Evolutionary conservation across 2,797 vertebrate genomes (phyloP).

Genomic region (Aphelocoma californica): DNA sequence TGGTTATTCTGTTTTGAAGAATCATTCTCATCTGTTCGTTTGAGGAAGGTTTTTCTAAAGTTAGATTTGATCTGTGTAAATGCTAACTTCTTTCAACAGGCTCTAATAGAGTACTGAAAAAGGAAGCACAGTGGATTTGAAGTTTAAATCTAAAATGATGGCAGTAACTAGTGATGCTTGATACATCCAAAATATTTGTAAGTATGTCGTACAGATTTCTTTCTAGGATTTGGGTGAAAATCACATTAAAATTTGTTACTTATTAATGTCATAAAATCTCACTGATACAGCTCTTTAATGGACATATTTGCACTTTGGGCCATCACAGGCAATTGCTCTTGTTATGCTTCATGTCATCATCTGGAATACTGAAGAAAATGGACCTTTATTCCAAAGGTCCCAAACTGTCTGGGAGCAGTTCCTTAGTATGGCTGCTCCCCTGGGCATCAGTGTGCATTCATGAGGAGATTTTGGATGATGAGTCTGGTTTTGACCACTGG

Average conservation of each 20-base stretch:
- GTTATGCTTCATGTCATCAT: background rate
- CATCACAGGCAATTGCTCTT: background rate
- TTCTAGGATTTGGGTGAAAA: background rate
- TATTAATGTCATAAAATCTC: background rate
- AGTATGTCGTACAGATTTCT: background rate
- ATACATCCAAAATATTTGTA: background rate
- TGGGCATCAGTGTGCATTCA: background rate
- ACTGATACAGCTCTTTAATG: background rate
- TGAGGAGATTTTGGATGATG: background rate
- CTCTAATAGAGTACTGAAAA: background rate
- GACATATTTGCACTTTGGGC: background rate
- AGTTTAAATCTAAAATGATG: background rate
- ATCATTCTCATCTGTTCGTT: background rate
- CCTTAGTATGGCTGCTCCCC: background rate
- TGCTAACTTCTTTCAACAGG: slow-evolving; percentile 40
- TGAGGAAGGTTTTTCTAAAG: slow-evolving; percentile 34
- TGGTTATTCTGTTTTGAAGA: background rate
- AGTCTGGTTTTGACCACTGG: background rate
- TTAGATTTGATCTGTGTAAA: slow-evolving; percentile 52
- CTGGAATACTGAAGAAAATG: background rate
- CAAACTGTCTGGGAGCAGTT: background rate
- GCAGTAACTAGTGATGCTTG: background rate
- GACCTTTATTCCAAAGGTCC: background rate
- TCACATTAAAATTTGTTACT: background rate
- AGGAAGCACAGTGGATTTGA: background rate